Percentiles rank a stretch among this genome's conserved stretches.
These are phyloP conservation scores for Pararge aegeria DNA, from an alignment of 1,140 invertebrate species.

Conservation along the genomic window DNA sequence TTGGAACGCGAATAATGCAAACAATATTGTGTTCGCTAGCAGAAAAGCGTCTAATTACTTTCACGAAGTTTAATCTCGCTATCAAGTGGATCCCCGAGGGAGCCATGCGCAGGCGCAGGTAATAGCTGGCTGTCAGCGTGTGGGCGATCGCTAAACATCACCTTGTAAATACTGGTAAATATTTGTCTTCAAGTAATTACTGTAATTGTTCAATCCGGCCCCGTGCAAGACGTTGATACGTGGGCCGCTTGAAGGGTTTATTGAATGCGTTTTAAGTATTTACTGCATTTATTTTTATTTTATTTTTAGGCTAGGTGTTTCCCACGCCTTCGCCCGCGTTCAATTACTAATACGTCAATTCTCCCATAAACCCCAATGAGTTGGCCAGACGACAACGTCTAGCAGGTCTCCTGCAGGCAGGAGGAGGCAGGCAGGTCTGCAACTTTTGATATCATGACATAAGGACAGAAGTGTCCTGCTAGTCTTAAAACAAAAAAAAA, in stretches of 20 bases:
- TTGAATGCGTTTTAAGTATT: slow-evolving; percentile 22
- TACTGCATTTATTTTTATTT: not conserved
- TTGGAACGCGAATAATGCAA: too few species aligned
- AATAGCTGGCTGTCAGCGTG: slow-evolving; percentile 60
- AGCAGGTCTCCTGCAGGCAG: too few species aligned
- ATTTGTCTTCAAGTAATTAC: slow-evolving; percentile 72
- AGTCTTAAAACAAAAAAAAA: too few species aligned
- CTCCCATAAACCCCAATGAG: too few species aligned
- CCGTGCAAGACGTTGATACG: slow-evolving; percentile 30
- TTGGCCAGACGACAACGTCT: too few species aligned
- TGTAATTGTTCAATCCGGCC: slow-evolving; percentile 45
- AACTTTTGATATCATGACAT: too few species aligned
- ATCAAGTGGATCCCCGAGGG: slow-evolving; percentile 30
- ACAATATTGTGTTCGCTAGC: not conserved
- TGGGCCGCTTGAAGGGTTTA: slow-evolving; percentile 25
- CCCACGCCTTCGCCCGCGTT: too few species aligned
- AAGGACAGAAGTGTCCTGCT: too few species aligned
- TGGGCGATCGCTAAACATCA: slow-evolving; percentile 64
- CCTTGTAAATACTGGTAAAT: slow-evolving; percentile 68
- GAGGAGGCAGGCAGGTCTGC: too few species aligned
- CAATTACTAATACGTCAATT: too few species aligned
- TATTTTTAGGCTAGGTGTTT: not conserved
- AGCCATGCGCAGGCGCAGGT: slow-evolving; percentile 43
- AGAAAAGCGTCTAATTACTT: slow-evolving; percentile 9
- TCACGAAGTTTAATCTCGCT: slow-evolving; percentile 13